Evolutionary conservation across 2,888 invertebrate genomes (phyloP), one percentile per base, ranked within the genome.

Genomic region (Xestia c-nigrum): DNA sequence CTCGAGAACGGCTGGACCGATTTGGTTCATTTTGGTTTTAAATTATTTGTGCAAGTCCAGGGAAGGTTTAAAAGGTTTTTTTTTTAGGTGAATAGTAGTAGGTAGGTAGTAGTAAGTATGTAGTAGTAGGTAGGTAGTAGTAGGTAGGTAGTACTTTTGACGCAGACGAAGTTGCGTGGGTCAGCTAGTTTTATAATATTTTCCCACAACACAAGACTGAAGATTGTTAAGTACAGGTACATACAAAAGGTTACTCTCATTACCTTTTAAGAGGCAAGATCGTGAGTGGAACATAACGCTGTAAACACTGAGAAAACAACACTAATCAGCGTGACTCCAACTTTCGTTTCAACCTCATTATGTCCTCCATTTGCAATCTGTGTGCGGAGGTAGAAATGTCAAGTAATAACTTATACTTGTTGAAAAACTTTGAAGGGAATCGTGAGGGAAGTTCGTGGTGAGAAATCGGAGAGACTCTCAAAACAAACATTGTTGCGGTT

Each of bases 261-360:
- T 84, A 74, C 70, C 57, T 79, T 59, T 52, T 63, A 55, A 78
- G 68, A 65, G 72, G 40, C 19, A 84, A 83, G 14, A 64, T 83
- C 84, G 81, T 81, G 84, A 81, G 81, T 59, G 4, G 31, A 84
- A 73, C 65, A 69, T 83, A 72, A 78, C 3, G 65, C 7, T 63
- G 40, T 24, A 31, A 72, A 65, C 72, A 78, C 16, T 67, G 70
- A 74, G 81, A 79, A 79, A 84, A 81, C 69, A 43, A 38, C 68
- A 24, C 68, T 83, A 66, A 81, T 79, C 73, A 69, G 61, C 84
- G 84, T 81, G 79, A 66, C 84, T 83, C 65, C 59, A 83, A 81
- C 81, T 81, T 81, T 81, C 81, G 66, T 79, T 78, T 70, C 61
- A 50, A 50, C 73, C 79, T 72, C 81, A 69, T 72, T 69, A 68